A percentile compares a stretch with the other conserved stretches of the same genome.
Evolutionary conservation across 2,113 vertebrate genomes (phyloP).

Genomic region (Catharus minimus): DNA sequence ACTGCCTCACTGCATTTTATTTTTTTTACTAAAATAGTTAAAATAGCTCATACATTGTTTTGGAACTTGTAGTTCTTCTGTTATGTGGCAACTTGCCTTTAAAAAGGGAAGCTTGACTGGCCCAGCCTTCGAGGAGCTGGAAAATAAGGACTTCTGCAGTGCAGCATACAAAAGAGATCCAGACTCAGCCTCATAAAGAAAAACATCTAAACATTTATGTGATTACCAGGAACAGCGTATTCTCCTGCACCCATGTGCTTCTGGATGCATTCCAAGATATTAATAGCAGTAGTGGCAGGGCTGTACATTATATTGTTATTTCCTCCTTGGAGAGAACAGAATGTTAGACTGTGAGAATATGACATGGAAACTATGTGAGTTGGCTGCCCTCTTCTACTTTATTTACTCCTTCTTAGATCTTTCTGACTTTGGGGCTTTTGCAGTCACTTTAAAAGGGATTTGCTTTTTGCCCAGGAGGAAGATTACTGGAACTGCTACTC

Average conservation of each 20-base stretch:
- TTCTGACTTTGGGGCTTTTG: constrained; percentile 40
- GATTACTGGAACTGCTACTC: background rate
- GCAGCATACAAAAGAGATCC: constrained; percentile 1
- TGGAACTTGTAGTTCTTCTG: constrained; percentile 57
- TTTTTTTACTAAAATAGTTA: background rate
- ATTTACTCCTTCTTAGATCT: constrained; percentile 63
- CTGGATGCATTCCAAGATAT: constrained; percentile 71
- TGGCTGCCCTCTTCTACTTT: constrained; percentile 43
- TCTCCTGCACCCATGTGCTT: constrained; percentile 51
- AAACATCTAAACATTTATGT: constrained; percentile 48
- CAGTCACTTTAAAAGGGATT: constrained; percentile 45
- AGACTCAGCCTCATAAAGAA: constrained; percentile 5
- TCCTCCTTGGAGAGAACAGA: constrained; percentile 71
- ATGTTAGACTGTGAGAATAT: constrained; percentile 70
- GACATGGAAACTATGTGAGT: constrained; percentile 69
- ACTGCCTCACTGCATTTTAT: fast-evolving
- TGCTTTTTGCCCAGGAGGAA: background rate
- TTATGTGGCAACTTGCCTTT: constrained; percentile 9
- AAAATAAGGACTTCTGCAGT: constrained; percentile 46
- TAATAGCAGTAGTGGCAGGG: constrained; percentile 71
- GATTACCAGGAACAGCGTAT: constrained; percentile 56
- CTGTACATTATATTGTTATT: constrained; percentile 71
- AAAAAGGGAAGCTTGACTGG: background rate
- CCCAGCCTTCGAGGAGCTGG: constrained; percentile 20
- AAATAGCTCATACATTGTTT: constrained; percentile 55